A percentile compares a stretch with the other conserved stretches of the same genome.
Conservation (phyloP, 2,113 vertebrate species). For the Halcyon malimbica region DNA sequence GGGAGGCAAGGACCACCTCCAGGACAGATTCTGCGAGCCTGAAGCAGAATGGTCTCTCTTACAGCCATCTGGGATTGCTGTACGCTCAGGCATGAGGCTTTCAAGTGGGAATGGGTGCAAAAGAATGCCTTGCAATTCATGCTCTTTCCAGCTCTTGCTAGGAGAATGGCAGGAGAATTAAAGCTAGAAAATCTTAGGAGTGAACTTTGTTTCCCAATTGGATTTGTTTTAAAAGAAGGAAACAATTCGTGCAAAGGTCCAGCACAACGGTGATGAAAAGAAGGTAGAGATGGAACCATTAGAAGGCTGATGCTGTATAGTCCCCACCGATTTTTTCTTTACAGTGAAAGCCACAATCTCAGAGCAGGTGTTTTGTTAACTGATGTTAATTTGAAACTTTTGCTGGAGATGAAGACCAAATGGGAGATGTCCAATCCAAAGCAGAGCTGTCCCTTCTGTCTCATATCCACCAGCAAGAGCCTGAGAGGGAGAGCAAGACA, state of each 20-base stretch:
- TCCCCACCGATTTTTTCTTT: background rate
- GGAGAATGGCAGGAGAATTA: background rate
- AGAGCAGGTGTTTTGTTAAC: background rate
- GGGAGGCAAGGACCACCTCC: background rate
- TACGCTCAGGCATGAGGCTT: rapidly evolving
- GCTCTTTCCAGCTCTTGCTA: background rate
- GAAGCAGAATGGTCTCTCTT: background rate
- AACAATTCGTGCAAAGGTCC: background rate
- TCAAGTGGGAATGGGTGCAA: background rate
- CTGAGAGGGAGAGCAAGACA: background rate
- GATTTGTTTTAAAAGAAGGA: background rate
- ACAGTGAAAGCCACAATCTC: background rate
- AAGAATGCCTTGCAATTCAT: background rate
- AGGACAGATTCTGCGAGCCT: background rate
- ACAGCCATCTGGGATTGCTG: background rate
- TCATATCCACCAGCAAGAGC: background rate
- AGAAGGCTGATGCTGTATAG: background rate
- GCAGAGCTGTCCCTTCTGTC: background rate
- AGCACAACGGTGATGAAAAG: background rate
- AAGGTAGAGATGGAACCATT: background rate
- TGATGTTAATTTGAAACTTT: background rate
- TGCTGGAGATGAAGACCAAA: background rate
- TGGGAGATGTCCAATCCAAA: background rate
- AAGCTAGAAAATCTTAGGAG: background rate
- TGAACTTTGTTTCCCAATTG: background rate